Base-by-base conservation (phyloP, 2,888 invertebrate genomes). In the Drosophila paramelanica region DNA sequence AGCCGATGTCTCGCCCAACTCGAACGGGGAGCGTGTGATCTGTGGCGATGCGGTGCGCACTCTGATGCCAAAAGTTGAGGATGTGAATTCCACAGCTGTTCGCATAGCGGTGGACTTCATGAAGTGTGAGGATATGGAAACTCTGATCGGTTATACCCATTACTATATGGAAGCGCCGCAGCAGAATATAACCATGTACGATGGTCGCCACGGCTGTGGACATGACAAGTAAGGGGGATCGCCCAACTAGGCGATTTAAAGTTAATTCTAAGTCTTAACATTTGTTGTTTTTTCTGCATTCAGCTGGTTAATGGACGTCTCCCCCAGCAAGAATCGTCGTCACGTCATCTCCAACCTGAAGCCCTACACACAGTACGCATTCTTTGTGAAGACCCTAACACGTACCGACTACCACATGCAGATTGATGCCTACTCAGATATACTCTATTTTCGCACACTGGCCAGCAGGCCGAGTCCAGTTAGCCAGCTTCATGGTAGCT, bases 341-440 rank as follows among this genome's bases (percentile, higher is more conserved):
- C 93, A 95, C 79, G 93, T 94, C 10, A 91, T 97, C 38, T 92
- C 94, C 1, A 93, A 94, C 64, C 93, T 98, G n/a, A 95, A 96
- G 81, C 97, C 98, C 0, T 97, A 94, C 92, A 98, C 98, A 0
- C 96, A 96, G 79, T 99, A 99, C 93, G 99, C 98, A 0, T 96
- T 95, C 76, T 99, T 98, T 91, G 96, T 99, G 1, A 97, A 97
- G 93, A 98, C 99, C 0, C 96, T 97, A 88, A 97, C 97, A 2
- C 95, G 97, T 60, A 94, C 95, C 13, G 95, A 95, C 53, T 96
- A 96, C 90, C 94, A 94, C 23, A 47, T 77, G 51, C 78, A 80
- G 81, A 93, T 93, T 51, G 97, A 98, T 38, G 98, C 96, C 2
- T 96, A 97, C 92, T 97, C 97, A 86, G 92, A 94, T 10, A 95